Evolutionary conservation across 2,113 vertebrate genomes (phyloP), one percentile per base, ranked within the genome.

Genomic region (Hipposideros armiger): DNA sequence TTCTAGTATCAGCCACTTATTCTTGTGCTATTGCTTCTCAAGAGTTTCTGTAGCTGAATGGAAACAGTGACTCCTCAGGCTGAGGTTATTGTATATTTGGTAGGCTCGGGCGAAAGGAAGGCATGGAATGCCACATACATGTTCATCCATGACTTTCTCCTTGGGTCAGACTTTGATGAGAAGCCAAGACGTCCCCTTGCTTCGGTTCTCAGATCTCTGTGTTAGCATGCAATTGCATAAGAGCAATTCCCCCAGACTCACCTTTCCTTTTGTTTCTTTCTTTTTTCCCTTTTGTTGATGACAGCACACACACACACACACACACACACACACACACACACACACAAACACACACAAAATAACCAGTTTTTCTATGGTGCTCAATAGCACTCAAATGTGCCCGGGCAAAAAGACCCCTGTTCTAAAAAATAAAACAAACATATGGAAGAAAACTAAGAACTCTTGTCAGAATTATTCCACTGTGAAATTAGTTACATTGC

Each of bases 401-500:
- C 93, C 94, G 50, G 88, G 94, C 64, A 95, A 95, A 95, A 95
- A 58, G 70, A 40, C 73, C 77, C 78, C 64, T 93, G 67, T 69
- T 89, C 73, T 88, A 62, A 83, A 97, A 98, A 97, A 92, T 24
- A 66, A 96, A 96, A 96, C 36, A 96, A 97, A 70, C 62, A 66
- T 64, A 95, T 69, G 87, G 94, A 97, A 92, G 11, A 87, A 98
- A 97, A 97, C 93, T 92, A 87, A 92, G 96, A 80, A 84, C 95
- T 81, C 91, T 78, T 98, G 88, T 97, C 98, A 93, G 97, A 98
- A 90, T 77, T 95, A 97, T 62, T 83, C 94, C 96, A 96, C 94
- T 92, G 97, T 98, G 97, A 98, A 98, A 98, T 97, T 96, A 97
- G 69, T 95, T 78, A 96, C 93, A 97, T 91, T 95, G 96, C 96